phyloP scores from a whole-genome alignment of 2,113 vertebrate species.

The Pungitius pungitius region DNA sequence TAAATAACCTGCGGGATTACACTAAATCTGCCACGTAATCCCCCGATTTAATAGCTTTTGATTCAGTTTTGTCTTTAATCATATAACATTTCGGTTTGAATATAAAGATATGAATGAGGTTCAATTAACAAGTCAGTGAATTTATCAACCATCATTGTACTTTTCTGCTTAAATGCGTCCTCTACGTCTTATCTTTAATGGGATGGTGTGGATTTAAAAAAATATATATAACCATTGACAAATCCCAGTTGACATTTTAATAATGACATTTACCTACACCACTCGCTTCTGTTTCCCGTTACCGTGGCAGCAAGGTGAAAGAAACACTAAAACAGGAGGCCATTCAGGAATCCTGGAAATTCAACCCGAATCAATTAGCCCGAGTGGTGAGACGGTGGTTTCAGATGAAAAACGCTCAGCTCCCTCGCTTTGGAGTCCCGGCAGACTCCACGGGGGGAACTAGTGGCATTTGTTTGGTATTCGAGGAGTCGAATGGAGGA shows the following conservation, averaged over 20 bases:
- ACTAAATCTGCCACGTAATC: conserved; percentile 64
- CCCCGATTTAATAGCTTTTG: conserved; percentile 68
- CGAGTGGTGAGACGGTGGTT: conserved; percentile 9
- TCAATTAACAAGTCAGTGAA: conserved; percentile 39
- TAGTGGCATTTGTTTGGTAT: conserved; percentile 30
- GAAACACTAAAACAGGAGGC: conserved; percentile 23
- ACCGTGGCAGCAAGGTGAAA: conserved; percentile 28
- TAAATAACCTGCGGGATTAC: conserved; percentile 64
- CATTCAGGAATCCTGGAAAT: conserved; percentile 21
- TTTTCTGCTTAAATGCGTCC: conserved; percentile 8
- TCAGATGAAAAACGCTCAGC: conserved; percentile 46
- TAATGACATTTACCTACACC: conserved; percentile 21
- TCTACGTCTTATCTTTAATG: conserved; percentile 2
- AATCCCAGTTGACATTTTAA: conserved; percentile 11
- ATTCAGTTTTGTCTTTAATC: conserved; percentile 63
- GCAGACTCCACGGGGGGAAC: conserved; percentile 35
- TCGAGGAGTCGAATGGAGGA: conserved; percentile 25
- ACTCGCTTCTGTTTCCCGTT: conserved; percentile 14
- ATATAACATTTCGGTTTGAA: conserved; percentile 53
- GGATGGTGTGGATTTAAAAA: not conserved
- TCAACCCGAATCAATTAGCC: conserved; percentile 53
- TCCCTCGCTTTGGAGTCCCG: conserved; percentile 28
- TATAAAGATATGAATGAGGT: conserved; percentile 42
- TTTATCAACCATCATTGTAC: conserved; percentile 14
- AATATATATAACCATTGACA: not conserved